Evolutionary conservation across 2,888 invertebrate species (phyloP).

Genomic region (Sinhomidia bicolor): DNA sequence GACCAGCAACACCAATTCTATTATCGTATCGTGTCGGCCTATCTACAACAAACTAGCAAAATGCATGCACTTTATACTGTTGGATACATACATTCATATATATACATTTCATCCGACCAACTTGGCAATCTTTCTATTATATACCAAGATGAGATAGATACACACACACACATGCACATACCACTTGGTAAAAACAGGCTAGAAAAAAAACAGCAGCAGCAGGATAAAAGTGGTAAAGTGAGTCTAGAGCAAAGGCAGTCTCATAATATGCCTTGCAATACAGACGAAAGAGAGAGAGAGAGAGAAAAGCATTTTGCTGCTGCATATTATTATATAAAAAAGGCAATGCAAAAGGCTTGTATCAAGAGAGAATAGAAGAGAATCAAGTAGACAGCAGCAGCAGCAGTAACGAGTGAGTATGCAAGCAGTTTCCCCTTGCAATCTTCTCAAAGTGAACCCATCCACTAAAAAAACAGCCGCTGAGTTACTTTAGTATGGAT

Average conservation of each 20-base stretch:
- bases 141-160: too few species aligned
- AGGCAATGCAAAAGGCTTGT: conserved; percentile 55
- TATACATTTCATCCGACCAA: conserved; percentile 49
- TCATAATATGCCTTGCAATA: conserved; percentile 1
- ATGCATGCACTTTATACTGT: conserved; percentile 15
- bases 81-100: conserved; percentile 7
- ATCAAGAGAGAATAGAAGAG: conserved; percentile 56
- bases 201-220: too few species aligned
- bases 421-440: conserved; percentile 73
- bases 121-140: conserved; percentile 51
- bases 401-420: too few species aligned
- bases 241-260: conserved; percentile 51
- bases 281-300: conserved; percentile 46
- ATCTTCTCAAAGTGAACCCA: conserved; percentile 73
- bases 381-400: too few species aligned
- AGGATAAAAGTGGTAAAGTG: conserved; percentile 36
- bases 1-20: conserved; percentile 7
- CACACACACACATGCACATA: not conserved
- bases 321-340: conserved; percentile 47
- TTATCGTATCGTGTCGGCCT: conserved; percentile 13
- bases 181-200: conserved; percentile 63
- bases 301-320: conserved; percentile 68
- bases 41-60: conserved; percentile 11
- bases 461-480: conserved; percentile 61
- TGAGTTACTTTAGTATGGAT: not conserved